Base-by-base conservation (phyloP, 2,797 vertebrate species). In the Pseudochromis fuscus region DNA sequence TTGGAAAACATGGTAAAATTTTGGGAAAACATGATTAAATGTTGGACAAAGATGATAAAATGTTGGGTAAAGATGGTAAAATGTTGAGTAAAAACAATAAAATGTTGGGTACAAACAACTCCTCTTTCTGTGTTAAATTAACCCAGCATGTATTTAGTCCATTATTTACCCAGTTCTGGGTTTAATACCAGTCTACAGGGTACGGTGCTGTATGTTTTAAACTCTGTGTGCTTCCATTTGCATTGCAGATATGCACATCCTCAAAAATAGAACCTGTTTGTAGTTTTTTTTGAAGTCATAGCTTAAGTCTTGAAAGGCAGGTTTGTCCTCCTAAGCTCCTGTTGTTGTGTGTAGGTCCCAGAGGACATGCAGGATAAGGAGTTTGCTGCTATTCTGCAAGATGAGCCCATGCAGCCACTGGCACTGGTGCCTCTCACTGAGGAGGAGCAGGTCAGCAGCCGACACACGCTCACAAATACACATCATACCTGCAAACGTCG, bases 301-400 rank as follows among this genome's bases (percentile, higher is more conserved):
- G 28, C 16, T 9, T 44, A 19, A 7, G 4, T 5, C 25, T 45
- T 15, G 5, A 21, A 59, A 49, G 42, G 23, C 30, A 6, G 3
- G 25, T 60, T 53, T 59, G 28, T 27, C 19, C 3, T 45, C 9
- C 13, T 50, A 52, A 58, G 31, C 18, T 4, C 1, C 15, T 59
- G 3, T 70, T 71, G 18, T 78, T 60, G 33, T 42, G 33, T 51
- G 23, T 72, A 98, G 96, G 95, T 96, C 90, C 96, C 96, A 3
- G 96, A 97, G 72, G 96, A 97, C 85, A 95, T 98, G 89, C 95
- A 96, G 93, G 96, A 98, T 90, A 96, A 96, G 92, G 96, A 96
- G 90, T 96, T 97, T 88, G 94, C 95, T 77, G 94, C 94, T 72
- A 96, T 98, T 89, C 94, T 98, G 72, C 95, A 96, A 89, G 96